Evolutionary conservation across 2,888 invertebrate genomes (phyloP), one percentile per base, ranked within the genome.

Genomic region (Tricholauxania praeusta): DNA sequence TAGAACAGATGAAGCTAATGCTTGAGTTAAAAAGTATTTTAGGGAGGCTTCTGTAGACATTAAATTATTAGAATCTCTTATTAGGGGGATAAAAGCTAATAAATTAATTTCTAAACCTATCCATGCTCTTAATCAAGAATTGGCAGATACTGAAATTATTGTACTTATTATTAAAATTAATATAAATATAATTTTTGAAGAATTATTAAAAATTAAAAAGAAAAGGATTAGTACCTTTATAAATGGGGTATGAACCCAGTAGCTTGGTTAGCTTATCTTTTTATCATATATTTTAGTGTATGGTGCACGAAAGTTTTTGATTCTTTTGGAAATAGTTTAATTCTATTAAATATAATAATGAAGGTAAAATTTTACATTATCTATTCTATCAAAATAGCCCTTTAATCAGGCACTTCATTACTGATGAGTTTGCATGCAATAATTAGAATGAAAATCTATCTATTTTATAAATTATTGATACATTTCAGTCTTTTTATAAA

Each of bases 61-160:
- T 79, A 89, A 81, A 83, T 90, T 90, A 83, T 88, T 88, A 49
- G 84, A 84, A 57, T 86, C 87, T 77, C 87, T 88, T 85, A 91
- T 89, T 82, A 91, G 78, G 74, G 91, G 91, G 64, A 91, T 91
- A 89, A 91, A 90, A 80, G 89, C 89, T 80, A 91, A 83, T 79
- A 91, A 79, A 87, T 91, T 91, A 87, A 91, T 90, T 89, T 91
- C 91, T 89, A 91, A 85, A 0, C 90, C 90, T 87, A 91, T 89
- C 89, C 91, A 91, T 83, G 87, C 85, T 78, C 84, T 78, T 80
- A 89, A 77, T 81, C 89, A 89, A n/a, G 88, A 87, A 75, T 84
- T 86, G 28, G 88, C 79, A 15, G 88, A 87, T 74, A 90, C 88
- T 78, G 89, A 86, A 83, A 91, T 87, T 86, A 91, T 80, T 76